A percentile compares a stretch with the other conserved stretches of the same genome.
phyloP scores from a whole-genome alignment of 2,113 vertebrate species.

The Lathamus discolor region DNA sequence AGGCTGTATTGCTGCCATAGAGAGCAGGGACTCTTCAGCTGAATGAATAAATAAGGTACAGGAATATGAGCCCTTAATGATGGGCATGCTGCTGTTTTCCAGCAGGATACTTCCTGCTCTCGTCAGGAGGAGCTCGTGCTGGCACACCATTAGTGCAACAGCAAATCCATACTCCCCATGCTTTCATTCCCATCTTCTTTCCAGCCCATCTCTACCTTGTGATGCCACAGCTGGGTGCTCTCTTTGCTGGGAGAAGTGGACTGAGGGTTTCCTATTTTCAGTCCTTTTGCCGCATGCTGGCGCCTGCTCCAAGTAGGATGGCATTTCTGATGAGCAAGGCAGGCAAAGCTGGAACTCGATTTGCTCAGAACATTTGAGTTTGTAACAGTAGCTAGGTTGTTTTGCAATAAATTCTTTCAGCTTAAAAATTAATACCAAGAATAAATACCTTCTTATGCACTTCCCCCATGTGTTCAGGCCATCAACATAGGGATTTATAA shows the following conservation, averaged over 20 bases:
- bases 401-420: neutral
- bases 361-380: neutral
- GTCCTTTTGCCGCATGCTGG: neutral
- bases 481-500: slow-evolving; percentile 13
- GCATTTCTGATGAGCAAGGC: neutral
- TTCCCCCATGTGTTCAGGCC: neutral
- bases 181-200: neutral
- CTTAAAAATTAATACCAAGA: slow-evolving; percentile 13
- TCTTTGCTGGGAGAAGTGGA: neutral
- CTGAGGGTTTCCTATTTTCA: neutral
- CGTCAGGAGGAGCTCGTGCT: neutral
- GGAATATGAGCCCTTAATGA: neutral
- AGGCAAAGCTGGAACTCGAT: neutral
- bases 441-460: slow-evolving; percentile 19
- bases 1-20: neutral
- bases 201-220: neutral
- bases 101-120: too few species aligned
- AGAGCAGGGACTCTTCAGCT: neutral
- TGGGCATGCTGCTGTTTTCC: neutral
- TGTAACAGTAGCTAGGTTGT: neutral
- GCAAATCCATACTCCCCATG: neutral
- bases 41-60: neutral
- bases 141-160: neutral
- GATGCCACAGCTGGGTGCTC: neutral
- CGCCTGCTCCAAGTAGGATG: neutral